phyloP scores from a whole-genome alignment of 2,113 vertebrate genomes.

The Rana temporaria region DNA sequence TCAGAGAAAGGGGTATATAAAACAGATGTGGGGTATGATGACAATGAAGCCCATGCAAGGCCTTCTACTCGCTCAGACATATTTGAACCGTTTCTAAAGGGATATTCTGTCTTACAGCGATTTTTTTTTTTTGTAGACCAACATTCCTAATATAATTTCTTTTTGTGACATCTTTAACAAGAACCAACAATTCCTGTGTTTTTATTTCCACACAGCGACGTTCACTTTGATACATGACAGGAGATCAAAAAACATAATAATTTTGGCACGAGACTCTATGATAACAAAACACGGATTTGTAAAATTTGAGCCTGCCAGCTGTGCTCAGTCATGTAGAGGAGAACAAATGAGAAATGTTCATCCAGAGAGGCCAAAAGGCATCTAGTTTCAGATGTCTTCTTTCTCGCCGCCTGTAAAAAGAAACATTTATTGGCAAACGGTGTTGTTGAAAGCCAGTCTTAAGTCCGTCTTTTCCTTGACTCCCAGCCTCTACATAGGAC shows the following conservation, averaged over 20 bases:
- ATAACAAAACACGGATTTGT: conserved; percentile 51
- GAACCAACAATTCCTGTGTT: not conserved
- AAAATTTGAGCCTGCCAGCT: conserved; percentile 33
- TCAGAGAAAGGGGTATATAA: too few relatives aligned
- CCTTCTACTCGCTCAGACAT: not conserved
- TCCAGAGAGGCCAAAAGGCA: conserved; percentile 48
- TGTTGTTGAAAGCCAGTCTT: conserved; percentile 33
- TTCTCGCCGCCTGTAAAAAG: conserved; percentile 22
- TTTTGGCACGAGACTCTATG: conserved; percentile 3
- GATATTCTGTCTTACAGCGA: not conserved
- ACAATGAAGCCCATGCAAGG: not conserved
- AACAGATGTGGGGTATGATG: not conserved
- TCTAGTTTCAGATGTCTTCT: not conserved
- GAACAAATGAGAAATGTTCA: conserved; percentile 11
- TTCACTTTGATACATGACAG: conserved; percentile 16
- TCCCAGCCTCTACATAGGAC: conserved; percentile 4
- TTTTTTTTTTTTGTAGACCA: not conserved
- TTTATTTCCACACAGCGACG: not conserved
- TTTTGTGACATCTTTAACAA: not conserved
- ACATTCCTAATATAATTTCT: not conserved
- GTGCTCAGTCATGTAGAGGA: conserved; percentile 18
- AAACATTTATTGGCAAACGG: conserved; percentile 39
- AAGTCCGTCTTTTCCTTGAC: not conserved
- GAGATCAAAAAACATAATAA: conserved; percentile 2
- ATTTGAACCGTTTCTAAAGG: too few relatives aligned